Conservation (phyloP, 1,140 invertebrate genomes). For the Nixonia krombeini region DNA sequence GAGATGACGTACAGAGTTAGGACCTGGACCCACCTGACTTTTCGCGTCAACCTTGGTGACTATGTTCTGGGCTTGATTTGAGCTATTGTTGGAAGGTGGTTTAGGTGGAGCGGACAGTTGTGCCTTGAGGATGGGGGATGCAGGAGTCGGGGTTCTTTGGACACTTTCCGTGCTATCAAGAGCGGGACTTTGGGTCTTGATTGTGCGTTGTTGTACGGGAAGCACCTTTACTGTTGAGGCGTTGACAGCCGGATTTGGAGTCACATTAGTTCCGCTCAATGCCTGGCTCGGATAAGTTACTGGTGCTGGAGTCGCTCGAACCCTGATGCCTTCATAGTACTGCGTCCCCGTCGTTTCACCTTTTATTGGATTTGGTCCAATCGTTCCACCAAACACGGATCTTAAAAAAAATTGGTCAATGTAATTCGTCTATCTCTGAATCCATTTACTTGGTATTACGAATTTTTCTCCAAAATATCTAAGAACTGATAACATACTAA, state of each 20-base stretch:
- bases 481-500: neutral
- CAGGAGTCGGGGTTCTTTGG: conserved; percentile 65
- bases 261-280: conserved; percentile 15
- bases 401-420: conserved; percentile 73
- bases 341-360: conserved; percentile 75
- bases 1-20: conserved; percentile 56
- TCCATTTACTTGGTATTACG: no score
- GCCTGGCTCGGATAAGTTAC: conserved; percentile 38
- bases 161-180: conserved; percentile 62
- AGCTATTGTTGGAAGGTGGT: conserved; percentile 61
- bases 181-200: conserved; percentile 62
- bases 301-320: conserved; percentile 71
- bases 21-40: conserved; percentile 75
- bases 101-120: conserved; percentile 82
- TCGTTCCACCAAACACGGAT: conserved; percentile 82
- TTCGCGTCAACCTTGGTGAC: conserved; percentile 74
- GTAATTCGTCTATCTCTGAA: no score
- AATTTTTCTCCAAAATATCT: no score
- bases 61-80: conserved; percentile 64
- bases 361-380: conserved; percentile 83
- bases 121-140: conserved; percentile 83
- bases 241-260: conserved; percentile 27
- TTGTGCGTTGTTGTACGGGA: conserved; percentile 68
- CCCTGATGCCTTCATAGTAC: conserved; percentile 83
- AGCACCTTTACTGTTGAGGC: conserved; percentile 68